These are phyloP conservation scores for Bombus breviceps DNA, from an alignment of 1,140 invertebrate species.

Conservation along the genomic window DNA sequence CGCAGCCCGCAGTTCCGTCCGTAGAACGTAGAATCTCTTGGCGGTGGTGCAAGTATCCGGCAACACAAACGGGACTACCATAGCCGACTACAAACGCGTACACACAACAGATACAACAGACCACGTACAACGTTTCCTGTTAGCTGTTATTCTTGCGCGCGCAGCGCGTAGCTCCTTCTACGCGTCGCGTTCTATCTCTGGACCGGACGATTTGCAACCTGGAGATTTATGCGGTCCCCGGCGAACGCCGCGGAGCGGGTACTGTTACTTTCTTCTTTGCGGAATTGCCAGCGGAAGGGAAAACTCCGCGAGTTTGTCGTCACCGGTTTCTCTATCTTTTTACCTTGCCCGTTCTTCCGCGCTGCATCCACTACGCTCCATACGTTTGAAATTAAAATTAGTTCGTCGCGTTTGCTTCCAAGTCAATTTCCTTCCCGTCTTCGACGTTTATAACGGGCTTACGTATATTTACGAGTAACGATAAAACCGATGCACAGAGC, in stretches of 20 bases:
- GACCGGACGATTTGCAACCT: conserved; percentile 76
- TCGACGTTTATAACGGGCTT: no score
- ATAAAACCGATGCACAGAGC: no score
- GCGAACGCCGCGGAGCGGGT: conserved; percentile 59
- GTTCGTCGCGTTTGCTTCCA: neutral
- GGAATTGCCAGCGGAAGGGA: conserved; percentile 44
- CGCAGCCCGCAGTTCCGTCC: neutral
- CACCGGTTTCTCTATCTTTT: neutral
- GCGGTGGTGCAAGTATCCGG: conserved; percentile 35
- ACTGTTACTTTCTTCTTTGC: conserved; percentile 73
- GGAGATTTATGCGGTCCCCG: conserved; percentile 74
- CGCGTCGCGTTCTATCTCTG: conserved; percentile 73
- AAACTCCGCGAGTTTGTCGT: conserved; percentile 18
- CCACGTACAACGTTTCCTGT: conserved; percentile 76
- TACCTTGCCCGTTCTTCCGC: neutral
- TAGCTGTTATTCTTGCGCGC: conserved; percentile 70
- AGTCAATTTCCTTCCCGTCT: neutral
- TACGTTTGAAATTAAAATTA: neutral
- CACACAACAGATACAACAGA: conserved; percentile 49
- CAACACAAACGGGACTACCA: conserved; percentile 64
- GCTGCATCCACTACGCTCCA: accelerated
- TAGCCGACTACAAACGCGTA: conserved; percentile 53
- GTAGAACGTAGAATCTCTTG: neutral
- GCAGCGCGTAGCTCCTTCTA: conserved; percentile 44
- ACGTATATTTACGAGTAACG: no score